phyloP scores from a whole-genome alignment of 2,797 vertebrate species.

The Benthosema pterotum region DNA sequence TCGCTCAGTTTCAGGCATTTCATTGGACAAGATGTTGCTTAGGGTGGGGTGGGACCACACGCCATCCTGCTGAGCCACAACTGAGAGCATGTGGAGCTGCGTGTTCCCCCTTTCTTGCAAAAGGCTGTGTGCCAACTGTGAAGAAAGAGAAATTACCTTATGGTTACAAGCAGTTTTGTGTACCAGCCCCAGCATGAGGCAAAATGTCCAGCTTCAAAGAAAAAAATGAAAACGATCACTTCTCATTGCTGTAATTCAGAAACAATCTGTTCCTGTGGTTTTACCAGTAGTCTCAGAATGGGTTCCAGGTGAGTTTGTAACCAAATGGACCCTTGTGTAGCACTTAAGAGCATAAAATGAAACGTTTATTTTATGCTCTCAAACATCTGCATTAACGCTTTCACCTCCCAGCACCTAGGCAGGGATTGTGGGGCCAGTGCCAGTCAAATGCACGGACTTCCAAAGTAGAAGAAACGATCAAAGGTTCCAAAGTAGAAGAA shows the following conservation, averaged over 20 bases:
- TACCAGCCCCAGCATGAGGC: neutral
- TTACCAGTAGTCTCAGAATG: no score
- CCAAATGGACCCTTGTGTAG: no score
- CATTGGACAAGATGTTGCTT: constrained; percentile 89
- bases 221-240: neutral
- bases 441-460: no score
- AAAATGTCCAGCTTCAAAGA: neutral
- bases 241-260: constrained; percentile 22
- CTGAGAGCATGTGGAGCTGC: constrained; percentile 90
- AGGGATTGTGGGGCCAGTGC: no score
- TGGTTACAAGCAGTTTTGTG: constrained; percentile 5
- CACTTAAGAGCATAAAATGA: no score
- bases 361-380: no score
- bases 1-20: constrained; percentile 86
- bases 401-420: no score
- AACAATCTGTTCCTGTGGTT: constrained; percentile 2
- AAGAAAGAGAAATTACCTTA: constrained; percentile 26
- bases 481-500: no score
- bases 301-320: no score
- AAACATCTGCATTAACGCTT: no score
- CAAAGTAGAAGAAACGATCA: no score
- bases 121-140: constrained; percentile 91
- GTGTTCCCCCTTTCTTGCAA: constrained; percentile 92
- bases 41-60: constrained; percentile 93
- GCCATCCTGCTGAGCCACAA: constrained; percentile 90